Evolutionary conservation across 1,140 invertebrate genomes (phyloP), one percentile per base, ranked within the genome.

Genomic region (Chlorops oryzae): DNA sequence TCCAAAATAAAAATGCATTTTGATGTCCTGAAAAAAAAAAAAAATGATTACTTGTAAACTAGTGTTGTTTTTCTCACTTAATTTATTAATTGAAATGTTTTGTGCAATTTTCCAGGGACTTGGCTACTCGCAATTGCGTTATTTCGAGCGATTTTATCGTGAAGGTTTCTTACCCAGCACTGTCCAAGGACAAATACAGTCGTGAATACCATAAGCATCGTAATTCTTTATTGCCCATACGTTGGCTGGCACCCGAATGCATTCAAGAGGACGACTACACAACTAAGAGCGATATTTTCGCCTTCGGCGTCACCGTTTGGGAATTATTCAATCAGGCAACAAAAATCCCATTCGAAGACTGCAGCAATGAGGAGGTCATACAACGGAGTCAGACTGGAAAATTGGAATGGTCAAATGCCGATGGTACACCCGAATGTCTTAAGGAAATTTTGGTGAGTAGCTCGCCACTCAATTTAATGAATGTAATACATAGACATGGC

Each of bases 211-310:
- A 78, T 55, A 87, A 87, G 56, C 78, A 86, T 57, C 79, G 82
- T 27, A 88, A 90, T 62, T 82, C 87, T 68, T 83, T 89, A 55
- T 72, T 92, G 20, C 88, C 90, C 1, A 67, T 92, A 10, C 78
- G 92, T 53, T 96, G 92, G 92, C 63, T 95, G 61, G 86, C 92
- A 0, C 81, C 84, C 17, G 93, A 97, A 72, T 90, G 88, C 2
- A 85, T 92, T 1, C 79, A 88, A 52, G 90, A 95, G 72, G 90
- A 92, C 55, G 90, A 93, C 55, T 95, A 88, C 66, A 93, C 92
- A 1, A 90, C 87, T 4, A 92, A 96, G 66, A 94, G 90, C 67
- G 94, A 97, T 71, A 88, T 96, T 0, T 98, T 92, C 77, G 87
- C 91, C 51, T 96, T 86, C 67, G 91, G 86, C 0, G 88, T 88